phyloP scores from a whole-genome alignment of 2,113 vertebrate species.

The Chionomys nivalis region DNA sequence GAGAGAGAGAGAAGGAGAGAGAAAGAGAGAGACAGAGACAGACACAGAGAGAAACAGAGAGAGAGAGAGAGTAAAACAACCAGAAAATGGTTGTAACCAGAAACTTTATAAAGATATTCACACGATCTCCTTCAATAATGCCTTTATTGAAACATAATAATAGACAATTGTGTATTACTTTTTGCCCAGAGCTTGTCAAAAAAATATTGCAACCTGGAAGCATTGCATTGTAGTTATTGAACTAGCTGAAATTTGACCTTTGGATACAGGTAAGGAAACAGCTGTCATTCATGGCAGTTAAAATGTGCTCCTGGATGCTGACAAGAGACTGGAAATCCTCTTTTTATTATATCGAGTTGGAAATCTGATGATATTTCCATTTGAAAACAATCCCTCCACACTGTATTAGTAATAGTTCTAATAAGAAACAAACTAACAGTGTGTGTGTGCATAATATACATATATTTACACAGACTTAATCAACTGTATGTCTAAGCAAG shows the following conservation, averaged over 20 bases:
- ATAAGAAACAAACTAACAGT: neutral
- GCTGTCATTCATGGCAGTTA: neutral
- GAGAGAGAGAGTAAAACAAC: neutral
- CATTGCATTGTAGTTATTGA: slow-evolving; percentile 55
- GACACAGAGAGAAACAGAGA: fast-evolving
- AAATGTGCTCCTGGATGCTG: neutral
- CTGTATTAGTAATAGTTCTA: neutral
- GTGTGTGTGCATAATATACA: neutral
- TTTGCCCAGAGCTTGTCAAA: slow-evolving; percentile 57
- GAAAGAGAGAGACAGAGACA: neutral
- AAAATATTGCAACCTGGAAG: neutral
- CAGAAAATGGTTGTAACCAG: neutral
- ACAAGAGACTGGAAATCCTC: neutral
- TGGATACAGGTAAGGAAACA: slow-evolving; percentile 47
- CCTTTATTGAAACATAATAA: slow-evolving; percentile 46
- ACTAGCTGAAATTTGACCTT: slow-evolving; percentile 56
- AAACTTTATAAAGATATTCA: slow-evolving; percentile 20
- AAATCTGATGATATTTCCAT: slow-evolving; percentile 23
- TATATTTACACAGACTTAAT: neutral
- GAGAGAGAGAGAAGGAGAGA: neutral
- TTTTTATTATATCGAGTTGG: neutral
- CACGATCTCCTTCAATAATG: neutral
- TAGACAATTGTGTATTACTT: slow-evolving; percentile 36
- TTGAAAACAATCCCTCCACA: neutral
- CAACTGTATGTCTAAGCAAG: neutral